phyloP scores from a whole-genome alignment of 2,797 vertebrate species.

The Diglossa cyanea region DNA sequence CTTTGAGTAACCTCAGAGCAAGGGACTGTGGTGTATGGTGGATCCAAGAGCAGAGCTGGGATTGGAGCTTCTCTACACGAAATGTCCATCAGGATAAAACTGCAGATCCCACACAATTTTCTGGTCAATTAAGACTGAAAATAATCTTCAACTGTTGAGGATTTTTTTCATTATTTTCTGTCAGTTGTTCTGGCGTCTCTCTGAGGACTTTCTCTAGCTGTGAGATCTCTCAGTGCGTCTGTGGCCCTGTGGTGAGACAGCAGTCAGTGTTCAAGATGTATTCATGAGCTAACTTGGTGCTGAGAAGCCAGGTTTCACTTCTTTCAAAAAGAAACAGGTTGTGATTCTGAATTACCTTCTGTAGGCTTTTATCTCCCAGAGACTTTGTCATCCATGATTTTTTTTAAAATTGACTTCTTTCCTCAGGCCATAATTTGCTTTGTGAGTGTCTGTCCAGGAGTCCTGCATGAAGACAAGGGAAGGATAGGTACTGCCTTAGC shows the following conservation, averaged over 20 bases:
- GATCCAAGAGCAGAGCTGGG: background rate
- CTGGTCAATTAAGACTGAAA: background rate
- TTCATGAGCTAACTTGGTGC: background rate
- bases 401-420: background rate
- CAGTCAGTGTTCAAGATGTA: background rate
- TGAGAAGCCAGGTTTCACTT: background rate
- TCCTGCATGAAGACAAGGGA: background rate
- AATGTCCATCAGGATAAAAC: background rate
- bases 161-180: background rate
- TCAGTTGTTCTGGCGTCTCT: background rate
- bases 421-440: background rate
- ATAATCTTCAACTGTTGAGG: background rate
- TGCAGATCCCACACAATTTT: background rate
- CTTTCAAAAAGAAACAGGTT: background rate
- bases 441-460: background rate
- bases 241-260: background rate
- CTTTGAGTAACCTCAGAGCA: background rate
- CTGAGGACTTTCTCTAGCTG: background rate
- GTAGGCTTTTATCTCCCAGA: background rate
- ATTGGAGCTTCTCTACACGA: background rate
- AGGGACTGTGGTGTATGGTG: accelerated
- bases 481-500: background rate
- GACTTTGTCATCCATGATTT: background rate
- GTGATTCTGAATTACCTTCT: background rate
- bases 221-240: background rate